A percentile compares a stretch with the other conserved stretches of the same genome.
These are phyloP conservation scores for Pseudoips prasinana DNA, from an alignment of 2,888 invertebrate genomes.

Conservation along the genomic window DNA sequence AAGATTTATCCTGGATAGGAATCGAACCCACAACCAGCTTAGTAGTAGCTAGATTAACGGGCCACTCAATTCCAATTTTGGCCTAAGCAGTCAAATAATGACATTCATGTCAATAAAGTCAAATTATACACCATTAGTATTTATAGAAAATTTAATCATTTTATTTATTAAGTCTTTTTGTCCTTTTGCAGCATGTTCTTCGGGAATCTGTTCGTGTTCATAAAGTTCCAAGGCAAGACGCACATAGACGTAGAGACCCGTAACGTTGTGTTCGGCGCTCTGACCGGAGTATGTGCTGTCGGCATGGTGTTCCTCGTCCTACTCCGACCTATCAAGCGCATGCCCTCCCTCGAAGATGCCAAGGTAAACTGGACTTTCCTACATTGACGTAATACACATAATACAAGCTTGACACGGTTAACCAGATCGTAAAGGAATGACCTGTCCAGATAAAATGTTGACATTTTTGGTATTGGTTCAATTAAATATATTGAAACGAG, in stretches of 20 bases:
- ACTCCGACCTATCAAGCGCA: constrained; percentile 81
- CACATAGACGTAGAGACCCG: constrained; percentile 88
- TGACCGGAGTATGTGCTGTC: constrained; percentile 86
- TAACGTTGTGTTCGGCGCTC: constrained; percentile 89
- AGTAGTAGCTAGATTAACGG: too few species aligned
- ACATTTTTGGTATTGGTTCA: constrained; percentile 19
- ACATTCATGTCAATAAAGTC: too few species aligned
- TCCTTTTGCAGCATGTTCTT: constrained; percentile 91
- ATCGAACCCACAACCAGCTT: too few species aligned
- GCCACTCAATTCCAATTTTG: too few species aligned
- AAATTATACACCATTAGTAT: too few species aligned
- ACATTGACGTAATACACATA: constrained; percentile 9
- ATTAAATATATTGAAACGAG: constrained; percentile 1
- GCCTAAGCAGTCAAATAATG: too few species aligned
- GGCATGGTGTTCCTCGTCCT: constrained; percentile 87
- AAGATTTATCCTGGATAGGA: too few species aligned
- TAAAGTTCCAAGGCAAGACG: constrained; percentile 91
- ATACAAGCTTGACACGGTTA: constrained; percentile 17
- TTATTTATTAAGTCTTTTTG: not conserved
- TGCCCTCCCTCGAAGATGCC: constrained; percentile 59
- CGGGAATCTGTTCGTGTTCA: constrained; percentile 97
- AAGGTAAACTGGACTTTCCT: constrained; percentile 50
- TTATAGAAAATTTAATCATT: too few species aligned
- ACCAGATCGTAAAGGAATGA: constrained; percentile 16
- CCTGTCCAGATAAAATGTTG: constrained; percentile 6